Conservation (phyloP, 2,888 invertebrate species). For the Pyrgus malvae region DNA sequence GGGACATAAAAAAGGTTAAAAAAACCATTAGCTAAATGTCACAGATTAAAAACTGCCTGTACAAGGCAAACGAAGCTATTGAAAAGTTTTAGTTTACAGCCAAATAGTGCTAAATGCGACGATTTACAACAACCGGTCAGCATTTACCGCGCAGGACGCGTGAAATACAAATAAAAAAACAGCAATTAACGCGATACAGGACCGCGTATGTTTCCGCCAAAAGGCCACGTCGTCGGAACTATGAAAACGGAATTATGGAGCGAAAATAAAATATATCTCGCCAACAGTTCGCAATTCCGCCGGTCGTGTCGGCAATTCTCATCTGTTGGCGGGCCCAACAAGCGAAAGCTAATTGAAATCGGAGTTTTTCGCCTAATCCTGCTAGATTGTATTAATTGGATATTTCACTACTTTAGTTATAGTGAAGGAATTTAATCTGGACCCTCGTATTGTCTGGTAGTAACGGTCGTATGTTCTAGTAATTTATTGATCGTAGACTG, state of each 20-base stretch:
- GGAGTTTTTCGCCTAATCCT: constrained; percentile 65
- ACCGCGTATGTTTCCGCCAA: constrained; percentile 41
- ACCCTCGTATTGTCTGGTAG: background rate
- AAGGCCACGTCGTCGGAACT: constrained; percentile 56
- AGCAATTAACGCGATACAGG: constrained; percentile 50
- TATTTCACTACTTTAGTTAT: constrained; percentile 28
- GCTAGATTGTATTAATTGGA: constrained; percentile 31
- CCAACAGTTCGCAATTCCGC: constrained; percentile 53
- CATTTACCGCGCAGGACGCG: background rate
- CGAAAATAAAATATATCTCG: constrained; percentile 58
- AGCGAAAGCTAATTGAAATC: constrained; percentile 73
- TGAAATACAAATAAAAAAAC: constrained; percentile 34
- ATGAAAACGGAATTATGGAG: constrained; percentile 58
- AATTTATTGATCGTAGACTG: too few species aligned
- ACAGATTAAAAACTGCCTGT: too few species aligned
- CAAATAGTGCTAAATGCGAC: background rate
- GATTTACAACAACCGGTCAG: background rate
- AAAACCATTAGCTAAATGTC: too few species aligned
- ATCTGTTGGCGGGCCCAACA: constrained; percentile 49
- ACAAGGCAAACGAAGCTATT: too few species aligned
- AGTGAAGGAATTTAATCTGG: constrained; percentile 17
- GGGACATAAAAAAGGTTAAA: too few species aligned
- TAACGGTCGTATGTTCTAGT: background rate
- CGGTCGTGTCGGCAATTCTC: constrained; percentile 59
- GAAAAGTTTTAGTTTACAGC: too few species aligned